Evolutionary conservation across 2,797 vertebrate species (phyloP), one percentile per base, ranked within the genome.

Genomic region (Liasis olivaceus): DNA sequence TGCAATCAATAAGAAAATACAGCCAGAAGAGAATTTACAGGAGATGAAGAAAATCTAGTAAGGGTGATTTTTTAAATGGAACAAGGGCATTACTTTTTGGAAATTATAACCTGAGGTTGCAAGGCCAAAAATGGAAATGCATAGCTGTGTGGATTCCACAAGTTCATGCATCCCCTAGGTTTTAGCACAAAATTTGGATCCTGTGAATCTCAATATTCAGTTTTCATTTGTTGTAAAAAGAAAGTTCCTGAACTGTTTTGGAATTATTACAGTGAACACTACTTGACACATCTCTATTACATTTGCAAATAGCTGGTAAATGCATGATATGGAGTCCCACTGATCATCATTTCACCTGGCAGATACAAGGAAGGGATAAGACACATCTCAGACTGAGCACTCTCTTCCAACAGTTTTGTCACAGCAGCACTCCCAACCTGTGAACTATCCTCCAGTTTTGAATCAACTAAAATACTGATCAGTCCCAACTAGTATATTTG

Each of bases 71-170:
- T 31, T 36, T 60, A 63, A 81, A 81, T 24, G 89, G 89, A 93
- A 88, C 89, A 86, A 8, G 86, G 3, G 12, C 22, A 14, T 28
- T 88, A 66, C 63, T 69, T 88, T 0, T 0, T 90, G 89, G 14
- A 56, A 0, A 77, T 87, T 56, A 90, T 54, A n/a, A 89, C 87
- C 95, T 93, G n/a, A 0, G 81, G 59, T 91, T 89, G 24, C 88
- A 77, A 93, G 89, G 92, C 66, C 91, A 87, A 93, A 60, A 42
- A 94, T 92, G 84, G 64, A 96, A 95, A 92, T 6, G 31, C 8
- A 87, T 5, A 4, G 31, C 17, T 47, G 56, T 5, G 13, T 24
- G 20, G n/a, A 42, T 51, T 62, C 17, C 28, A 22, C 2, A 24
- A 54, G 66, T 28, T 56, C 5, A 22, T 24, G n/a, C 20, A 85